Evolutionary conservation across 2,888 invertebrate species (phyloP), one percentile per base, ranked within the genome.

Genomic region (Drosophila rellima): DNA sequence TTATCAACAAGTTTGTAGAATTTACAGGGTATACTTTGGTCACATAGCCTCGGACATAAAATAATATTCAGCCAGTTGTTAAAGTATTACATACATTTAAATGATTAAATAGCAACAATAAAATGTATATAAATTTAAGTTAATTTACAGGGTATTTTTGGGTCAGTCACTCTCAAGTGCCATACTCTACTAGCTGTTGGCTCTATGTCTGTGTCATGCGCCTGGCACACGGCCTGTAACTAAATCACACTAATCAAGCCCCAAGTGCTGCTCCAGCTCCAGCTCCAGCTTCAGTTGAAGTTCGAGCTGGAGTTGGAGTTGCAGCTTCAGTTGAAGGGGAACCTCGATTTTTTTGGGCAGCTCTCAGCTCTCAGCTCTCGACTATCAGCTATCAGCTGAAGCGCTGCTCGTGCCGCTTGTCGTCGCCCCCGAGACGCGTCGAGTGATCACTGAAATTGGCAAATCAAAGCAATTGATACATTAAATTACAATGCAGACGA

Each of bases 401-500:
- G 76, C 64, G 76, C 71, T 82, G 74, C 82, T 86, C 86, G 82
- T 82, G 82, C 86, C 86, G 79, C 76, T 65, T 80, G 78, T 80
- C 83, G 77, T 63, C 70, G 79, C 79, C 84, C 74, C 74, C 79
- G 70, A 76, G 83, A 78, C 67, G 70, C 76, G 76, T 76, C 77
- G 76, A 77, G 70, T 76, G 77, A 76, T 76, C 86, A 82, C 70
- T 74, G 75, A 88, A 86, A 86, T 86, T 86, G 88, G 83, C 86
- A 88, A 88, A 86, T 78, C 83, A 86, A 88, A 86, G 86, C 85
- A 86, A 86, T 86, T 88, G 85, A 86, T 86, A 86, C 85, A 86
- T 86, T 86, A 86, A 88, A 88, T 88, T 86, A 86, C 85, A 86
- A 86, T 88, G 86, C 88, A 86, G 86, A 88, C 86, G 85, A 86